A percentile compares a stretch with the other conserved stretches of the same genome.
Conservation (phyloP, 2,113 vertebrate genomes). For the Alligator sinensis region DNA sequence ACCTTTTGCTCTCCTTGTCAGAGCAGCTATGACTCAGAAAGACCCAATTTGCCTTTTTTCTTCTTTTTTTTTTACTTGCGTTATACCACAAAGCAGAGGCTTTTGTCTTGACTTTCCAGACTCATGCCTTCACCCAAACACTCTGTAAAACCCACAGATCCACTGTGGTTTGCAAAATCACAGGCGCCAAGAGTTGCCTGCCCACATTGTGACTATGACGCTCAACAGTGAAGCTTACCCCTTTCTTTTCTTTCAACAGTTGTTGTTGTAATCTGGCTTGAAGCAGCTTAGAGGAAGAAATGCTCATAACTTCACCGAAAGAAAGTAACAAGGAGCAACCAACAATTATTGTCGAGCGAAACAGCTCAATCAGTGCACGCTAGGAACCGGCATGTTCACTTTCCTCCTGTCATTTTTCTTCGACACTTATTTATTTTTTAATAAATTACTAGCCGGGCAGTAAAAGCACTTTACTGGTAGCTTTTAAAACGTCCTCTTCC, state of each 20-base stretch:
- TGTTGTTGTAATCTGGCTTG: not conserved
- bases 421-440: conserved; percentile 10
- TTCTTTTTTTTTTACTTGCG: not conserved
- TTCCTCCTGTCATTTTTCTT: not conserved
- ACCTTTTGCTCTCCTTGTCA: not conserved
- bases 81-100: not conserved
- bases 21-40: accelerated
- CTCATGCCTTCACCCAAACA: not conserved
- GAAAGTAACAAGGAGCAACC: conserved; percentile 9
- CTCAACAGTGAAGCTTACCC: not conserved
- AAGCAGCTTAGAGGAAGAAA: not conserved
- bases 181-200: accelerated
- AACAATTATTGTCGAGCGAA: conserved; percentile 17
- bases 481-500: conserved; percentile 53
- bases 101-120: not conserved
- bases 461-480: conserved; percentile 58
- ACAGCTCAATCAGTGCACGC: conserved; percentile 35
- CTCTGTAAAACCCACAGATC: not conserved
- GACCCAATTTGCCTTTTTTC: not conserved
- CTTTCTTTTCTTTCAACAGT: accelerated
- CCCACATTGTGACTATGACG: not conserved
- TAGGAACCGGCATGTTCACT: not conserved
- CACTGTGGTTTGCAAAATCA: accelerated
- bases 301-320: not conserved
- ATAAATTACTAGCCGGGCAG: conserved; percentile 9